Evolutionary conservation across 1,140 invertebrate species (phyloP), one percentile per base, ranked within the genome.

Genomic region (Diorhabda sublineata): DNA sequence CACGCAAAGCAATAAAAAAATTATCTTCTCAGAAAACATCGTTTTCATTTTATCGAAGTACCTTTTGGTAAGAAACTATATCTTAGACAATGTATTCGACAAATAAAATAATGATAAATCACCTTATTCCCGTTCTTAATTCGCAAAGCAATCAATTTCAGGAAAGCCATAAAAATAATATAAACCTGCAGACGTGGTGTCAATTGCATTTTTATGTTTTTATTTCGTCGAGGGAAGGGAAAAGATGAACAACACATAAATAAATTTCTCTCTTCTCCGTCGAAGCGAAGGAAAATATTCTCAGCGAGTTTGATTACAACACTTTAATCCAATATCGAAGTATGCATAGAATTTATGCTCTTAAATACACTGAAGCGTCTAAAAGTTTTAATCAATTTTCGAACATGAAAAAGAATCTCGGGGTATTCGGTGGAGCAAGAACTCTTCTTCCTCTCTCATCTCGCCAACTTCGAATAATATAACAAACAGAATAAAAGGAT

Each of bases 291-390:
- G 69, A 75, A 69, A 75, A 74, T 74, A 66, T 69, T 69, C 67
- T 59, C 56, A 69, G 70, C 65, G 74, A 74, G 74, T 79, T 78
- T 79, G 78, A 79, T 79, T 79, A 78, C 76, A 78, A 77, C 77
- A 76, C 76, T 79, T 78, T 79, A 79, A 79, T 79, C 77, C 78
- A 78, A 79, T 79, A 78, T 77, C 77, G 78, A 79, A 79, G 78
- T 79, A 79, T 79, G 78, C 78, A 77, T 78, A 79, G 77, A 79
- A 79, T 79, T 79, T 79, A 79, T 79, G 78, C 78, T 76, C 75
- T 78, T 78, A 79, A 77, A 79, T 78, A 77, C 75, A 71, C 69
- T 70, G 74, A 70, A 74, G 74, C 74, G 74, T 76, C 77, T 77
- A 75, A 78, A 79, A 79, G 69, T 79, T 79, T 79, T 78, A 79